Conservation (phyloP, 2,113 vertebrate species). For the Hippocampus mohnikei region DNA sequence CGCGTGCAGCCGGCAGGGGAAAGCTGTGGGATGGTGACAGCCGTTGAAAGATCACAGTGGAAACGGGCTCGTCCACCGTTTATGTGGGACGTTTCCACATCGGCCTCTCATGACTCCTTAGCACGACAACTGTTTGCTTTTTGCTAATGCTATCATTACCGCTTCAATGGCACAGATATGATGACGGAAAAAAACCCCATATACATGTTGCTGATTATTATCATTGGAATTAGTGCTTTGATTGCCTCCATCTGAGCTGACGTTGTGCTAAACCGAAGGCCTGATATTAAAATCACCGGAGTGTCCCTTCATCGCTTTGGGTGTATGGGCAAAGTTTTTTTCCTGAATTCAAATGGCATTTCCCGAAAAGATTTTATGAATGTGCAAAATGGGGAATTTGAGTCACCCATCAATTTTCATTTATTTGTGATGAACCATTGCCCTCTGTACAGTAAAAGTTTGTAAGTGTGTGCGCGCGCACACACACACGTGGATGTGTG, state of each 20-base stretch:
- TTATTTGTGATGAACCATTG: neutral
- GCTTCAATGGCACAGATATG: neutral
- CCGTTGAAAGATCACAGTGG: constrained; percentile 23
- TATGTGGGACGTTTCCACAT: neutral
- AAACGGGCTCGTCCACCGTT: neutral
- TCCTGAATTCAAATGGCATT: neutral
- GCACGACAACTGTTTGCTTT: neutral
- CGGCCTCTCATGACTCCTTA: neutral
- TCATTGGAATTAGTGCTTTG: neutral
- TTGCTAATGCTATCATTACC: neutral
- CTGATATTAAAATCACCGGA: neutral
- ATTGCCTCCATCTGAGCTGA: neutral
- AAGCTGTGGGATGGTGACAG: constrained; percentile 47
- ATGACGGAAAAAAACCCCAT: no score
- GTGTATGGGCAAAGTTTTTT: neutral
- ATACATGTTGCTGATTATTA: neutral
- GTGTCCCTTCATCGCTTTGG: neutral
- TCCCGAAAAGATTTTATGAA: neutral
- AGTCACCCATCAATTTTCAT: neutral
- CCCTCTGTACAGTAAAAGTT: constrained; percentile 3
- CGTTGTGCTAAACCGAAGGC: neutral
- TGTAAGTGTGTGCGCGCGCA: constrained; percentile 12
- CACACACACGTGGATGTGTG: constrained; percentile 20
- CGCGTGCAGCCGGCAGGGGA: constrained; percentile 31
- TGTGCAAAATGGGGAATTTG: neutral